Conservation (phyloP, 1,140 invertebrate genomes). For the Drosophila willistoni region DNA sequence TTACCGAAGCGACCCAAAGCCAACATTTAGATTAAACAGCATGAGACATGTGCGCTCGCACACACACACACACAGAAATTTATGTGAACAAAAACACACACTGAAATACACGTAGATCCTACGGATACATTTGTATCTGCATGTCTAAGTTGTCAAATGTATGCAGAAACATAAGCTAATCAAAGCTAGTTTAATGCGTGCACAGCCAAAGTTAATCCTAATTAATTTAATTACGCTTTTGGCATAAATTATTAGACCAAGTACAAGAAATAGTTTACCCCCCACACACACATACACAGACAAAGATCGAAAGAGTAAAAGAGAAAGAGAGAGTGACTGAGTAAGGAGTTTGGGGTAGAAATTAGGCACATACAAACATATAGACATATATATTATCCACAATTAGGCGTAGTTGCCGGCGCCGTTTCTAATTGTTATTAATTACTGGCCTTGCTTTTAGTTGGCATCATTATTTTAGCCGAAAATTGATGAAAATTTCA, state of each 20-base stretch:
- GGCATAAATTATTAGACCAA: slow-evolving; percentile 75
- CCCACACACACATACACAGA: slow-evolving; percentile 1
- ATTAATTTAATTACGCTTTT: slow-evolving; percentile 80
- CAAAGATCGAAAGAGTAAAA: not conserved
- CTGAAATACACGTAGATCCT: slow-evolving; percentile 22
- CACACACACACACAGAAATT: slow-evolving; percentile 22
- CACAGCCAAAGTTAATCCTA: slow-evolving; percentile 81
- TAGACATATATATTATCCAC: slow-evolving; percentile 60
- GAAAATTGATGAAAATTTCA: not conserved
- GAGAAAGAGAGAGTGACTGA: not conserved
- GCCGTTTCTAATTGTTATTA: slow-evolving; percentile 73
- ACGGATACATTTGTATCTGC: slow-evolving; percentile 69
- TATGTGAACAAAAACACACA: not conserved
- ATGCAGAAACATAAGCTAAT: slow-evolving; percentile 73
- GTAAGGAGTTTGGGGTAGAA: too few relatives aligned
- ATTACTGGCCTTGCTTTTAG: slow-evolving; percentile 37
- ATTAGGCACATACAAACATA: too few relatives aligned
- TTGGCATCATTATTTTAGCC: not conserved
- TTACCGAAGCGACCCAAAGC: slow-evolving; percentile 65
- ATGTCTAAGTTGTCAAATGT: slow-evolving; percentile 65
- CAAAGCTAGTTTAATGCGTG: slow-evolving; percentile 80
- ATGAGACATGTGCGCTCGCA: slow-evolving; percentile 53
- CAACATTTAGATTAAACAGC: slow-evolving; percentile 76
- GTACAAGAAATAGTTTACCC: slow-evolving; percentile 48
- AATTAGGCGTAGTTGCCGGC: slow-evolving; percentile 65